phyloP scores from a whole-genome alignment of 2,113 vertebrate genomes.

The Oreotrochilus melanogaster region DNA sequence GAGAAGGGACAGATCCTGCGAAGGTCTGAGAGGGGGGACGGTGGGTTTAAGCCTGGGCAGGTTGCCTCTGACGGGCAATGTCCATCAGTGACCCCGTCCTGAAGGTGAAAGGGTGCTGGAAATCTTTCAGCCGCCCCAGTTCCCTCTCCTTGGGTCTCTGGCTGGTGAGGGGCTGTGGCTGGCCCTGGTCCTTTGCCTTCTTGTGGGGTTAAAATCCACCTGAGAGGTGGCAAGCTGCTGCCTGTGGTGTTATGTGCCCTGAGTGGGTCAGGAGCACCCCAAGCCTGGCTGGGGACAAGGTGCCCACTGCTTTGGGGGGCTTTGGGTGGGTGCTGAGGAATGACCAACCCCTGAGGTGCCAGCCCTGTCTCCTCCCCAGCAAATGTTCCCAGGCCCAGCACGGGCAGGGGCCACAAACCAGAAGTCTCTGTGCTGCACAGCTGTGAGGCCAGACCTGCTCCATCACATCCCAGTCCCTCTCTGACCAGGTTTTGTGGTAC shows the following conservation, averaged over 20 bases:
- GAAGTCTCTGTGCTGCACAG: fast-evolving
- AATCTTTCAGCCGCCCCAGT: not conserved
- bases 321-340: not conserved
- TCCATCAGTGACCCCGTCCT: too few species aligned
- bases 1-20: too few species aligned
- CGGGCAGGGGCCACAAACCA: fast-evolving
- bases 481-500: fast-evolving
- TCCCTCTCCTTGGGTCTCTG: fast-evolving
- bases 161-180: fast-evolving
- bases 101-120: not conserved
- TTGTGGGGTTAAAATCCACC: fast-evolving
- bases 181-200: not conserved
- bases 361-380: not conserved
- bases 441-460: not conserved
- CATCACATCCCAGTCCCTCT: fast-evolving
- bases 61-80: too few species aligned
- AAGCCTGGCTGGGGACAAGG: fast-evolving
- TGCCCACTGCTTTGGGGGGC: not conserved
- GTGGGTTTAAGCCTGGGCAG: not conserved
- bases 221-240: not conserved
- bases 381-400: not conserved
- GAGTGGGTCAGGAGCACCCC: not conserved
- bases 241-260: fast-evolving
- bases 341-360: not conserved
- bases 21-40: fast-evolving